Base-by-base conservation (phyloP, 2,888 invertebrate genomes). In the Thera obeliscata region DNA sequence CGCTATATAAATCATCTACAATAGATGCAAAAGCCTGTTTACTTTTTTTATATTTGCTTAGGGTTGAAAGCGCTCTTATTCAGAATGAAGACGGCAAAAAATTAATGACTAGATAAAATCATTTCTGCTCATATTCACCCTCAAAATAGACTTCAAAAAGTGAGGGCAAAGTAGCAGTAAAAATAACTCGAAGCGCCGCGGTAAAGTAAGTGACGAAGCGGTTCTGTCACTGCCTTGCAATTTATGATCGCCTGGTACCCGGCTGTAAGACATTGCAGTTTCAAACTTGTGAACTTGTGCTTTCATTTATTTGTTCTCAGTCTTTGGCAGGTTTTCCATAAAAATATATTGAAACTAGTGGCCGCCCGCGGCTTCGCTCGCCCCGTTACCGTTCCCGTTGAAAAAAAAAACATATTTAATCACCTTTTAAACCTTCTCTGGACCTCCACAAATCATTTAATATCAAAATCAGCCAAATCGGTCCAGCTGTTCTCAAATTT, bases 171-270 rank as follows among this genome's bases (percentile, higher is more conserved):
- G 56, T 59, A 67, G 43, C 63, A 56, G 58, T 46, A 59, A 67
- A 64, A 67, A 56, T 56, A 63, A 55, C 43, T 52, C 56, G 41
- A 43, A 57, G 33, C 62, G 54, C 59, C 59, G 43, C 62, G 49
- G 56, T 36, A 56, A 61, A 64, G 67, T 67, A 62, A 64, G 67
- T 67, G 67, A 67, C 67, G 67, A 67, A 67, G 60, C 56, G 63
- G 35, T 64, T 46, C 60, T 67, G 67, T 67, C 67, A 60, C 64
- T 56, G 64, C 67, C 64, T 67, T 56, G 56, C 58, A 64, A 67
- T 67, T 67, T 67, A 67, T 67, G 67, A 67, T 60, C 56, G 63
- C 67, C 63, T 64, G 38, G 67, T 67, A 67, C 67, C 35, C 60
- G 35, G 56, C 62, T 54, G 67, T 67, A 60, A 67, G 56, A 64